Base-by-base conservation (phyloP, 2,113 vertebrate genomes). In the Phaethornis superciliosus region DNA sequence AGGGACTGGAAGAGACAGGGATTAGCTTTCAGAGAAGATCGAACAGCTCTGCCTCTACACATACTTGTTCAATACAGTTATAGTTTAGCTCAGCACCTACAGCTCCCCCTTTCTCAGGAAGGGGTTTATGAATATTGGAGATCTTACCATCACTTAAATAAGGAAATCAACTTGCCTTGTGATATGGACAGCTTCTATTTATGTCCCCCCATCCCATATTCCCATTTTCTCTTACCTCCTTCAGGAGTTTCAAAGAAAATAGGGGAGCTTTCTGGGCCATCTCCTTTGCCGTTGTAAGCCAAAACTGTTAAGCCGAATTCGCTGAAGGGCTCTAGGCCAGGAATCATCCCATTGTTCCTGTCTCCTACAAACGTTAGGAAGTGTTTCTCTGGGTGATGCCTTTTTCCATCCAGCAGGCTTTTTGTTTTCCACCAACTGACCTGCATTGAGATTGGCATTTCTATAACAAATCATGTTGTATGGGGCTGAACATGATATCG, bases 361-460 rank as follows among this genome's bases (percentile, higher is more conserved):
- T 98, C 98, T 70, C 98, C 99, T 3, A 98, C 96, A 95, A 99
- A 98, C 0, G 93, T 97, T 28, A 99, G 96, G 4, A 97, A 96
- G 28, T 98, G 98, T 74, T 98, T 99, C 69, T 99, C 98, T 59
- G 98, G 98, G 60, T 98, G 98, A 70, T 96, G 98, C 49, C 97
- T 98, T 93, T 98, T 98, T 3, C 97, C 97, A 90, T 99, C 98
- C 93, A 98, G 68, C 40, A 99, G 91, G 94, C 97, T 98, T 85
- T 97, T 98, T 30, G 98, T 97, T 96, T 98, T 99, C 99, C 99
- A 99, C 98, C 98, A 99, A 70, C 86, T 99, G 90, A 99, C 96
- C 99, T 99, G 97, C 12, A 76, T 75, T 23, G 58, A 90, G 81
- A 96, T 95, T 7, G 37, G 33, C 9, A 96, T 30, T 47, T 26